Evolutionary conservation across 2,797 vertebrate species (phyloP).

Genomic region (Trichosurus vulpecula): DNA sequence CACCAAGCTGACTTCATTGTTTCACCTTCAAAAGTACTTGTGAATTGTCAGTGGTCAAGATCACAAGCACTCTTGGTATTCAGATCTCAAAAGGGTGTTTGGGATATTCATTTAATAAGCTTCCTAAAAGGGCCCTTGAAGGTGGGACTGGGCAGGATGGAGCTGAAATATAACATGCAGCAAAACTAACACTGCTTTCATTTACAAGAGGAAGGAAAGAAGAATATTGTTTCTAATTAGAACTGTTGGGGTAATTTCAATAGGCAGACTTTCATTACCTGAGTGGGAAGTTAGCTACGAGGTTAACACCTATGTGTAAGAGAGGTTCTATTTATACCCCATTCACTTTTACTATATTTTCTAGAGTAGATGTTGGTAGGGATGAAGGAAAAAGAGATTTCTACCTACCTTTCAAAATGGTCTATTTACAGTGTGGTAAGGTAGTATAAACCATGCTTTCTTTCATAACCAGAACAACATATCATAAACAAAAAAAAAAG

Average conservation of each 20-base stretch:
- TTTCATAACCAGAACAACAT: constrained; percentile 66
- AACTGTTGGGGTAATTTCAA: constrained; percentile 70
- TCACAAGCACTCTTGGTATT: not conserved
- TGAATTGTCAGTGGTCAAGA: not conserved
- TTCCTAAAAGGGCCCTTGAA: constrained; percentile 26
- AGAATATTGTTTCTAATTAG: constrained; percentile 73
- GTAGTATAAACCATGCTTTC: constrained; percentile 48
- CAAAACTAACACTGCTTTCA: constrained; percentile 54
- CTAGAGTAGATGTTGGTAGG: constrained; percentile 43
- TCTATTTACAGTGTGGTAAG: constrained; percentile 71
- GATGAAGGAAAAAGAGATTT: constrained; percentile 68
- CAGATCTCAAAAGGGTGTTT: not conserved
- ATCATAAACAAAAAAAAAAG: constrained; percentile 66
- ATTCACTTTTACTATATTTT: constrained; percentile 72
- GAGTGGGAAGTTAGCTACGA: constrained; percentile 69
- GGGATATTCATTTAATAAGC: constrained; percentile 40
- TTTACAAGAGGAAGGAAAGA: constrained; percentile 73
- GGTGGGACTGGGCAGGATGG: constrained; percentile 20
- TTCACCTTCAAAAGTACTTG: constrained; percentile 8
- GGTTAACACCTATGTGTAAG: constrained; percentile 61
- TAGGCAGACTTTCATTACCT: constrained; percentile 72
- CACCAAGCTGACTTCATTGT: not conserved
- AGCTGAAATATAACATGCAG: constrained; percentile 48
- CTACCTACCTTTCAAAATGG: constrained; percentile 73
- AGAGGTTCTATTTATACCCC: constrained; percentile 75